phyloP scores from a whole-genome alignment of 2,113 vertebrate genomes.

The Tursiops truncatus region DNA sequence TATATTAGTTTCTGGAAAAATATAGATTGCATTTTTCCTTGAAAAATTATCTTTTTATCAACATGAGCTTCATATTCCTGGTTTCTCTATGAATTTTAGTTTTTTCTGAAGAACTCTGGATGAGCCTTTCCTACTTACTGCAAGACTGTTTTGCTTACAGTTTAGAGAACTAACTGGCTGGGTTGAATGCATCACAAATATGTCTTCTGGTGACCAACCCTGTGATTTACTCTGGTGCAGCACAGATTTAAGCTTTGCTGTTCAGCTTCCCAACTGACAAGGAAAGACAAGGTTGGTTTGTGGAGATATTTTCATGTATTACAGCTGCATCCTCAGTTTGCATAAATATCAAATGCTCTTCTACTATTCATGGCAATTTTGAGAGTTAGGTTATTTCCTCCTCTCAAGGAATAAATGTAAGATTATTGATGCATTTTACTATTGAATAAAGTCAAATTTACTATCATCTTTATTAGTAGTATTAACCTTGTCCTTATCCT shows the following conservation, averaged over 20 bases:
- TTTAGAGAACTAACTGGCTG: background rate
- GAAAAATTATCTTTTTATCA: background rate
- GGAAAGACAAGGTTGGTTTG: background rate
- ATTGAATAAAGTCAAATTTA: background rate
- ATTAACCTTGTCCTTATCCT: background rate
- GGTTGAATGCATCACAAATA: background rate
- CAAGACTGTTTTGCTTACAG: background rate
- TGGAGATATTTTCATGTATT: background rate
- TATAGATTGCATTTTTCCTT: background rate
- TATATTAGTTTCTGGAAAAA: background rate
- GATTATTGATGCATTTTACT: background rate
- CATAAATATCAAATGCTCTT: background rate
- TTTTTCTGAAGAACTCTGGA: slow-evolving; percentile 8
- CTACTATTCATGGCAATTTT: background rate
- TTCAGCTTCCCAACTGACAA: background rate
- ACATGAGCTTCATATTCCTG: background rate
- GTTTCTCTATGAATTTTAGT: background rate
- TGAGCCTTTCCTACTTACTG: background rate
- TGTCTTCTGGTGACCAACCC: background rate
- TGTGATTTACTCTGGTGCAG: background rate
- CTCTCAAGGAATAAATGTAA: background rate
- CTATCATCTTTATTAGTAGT: background rate
- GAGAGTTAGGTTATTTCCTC: background rate
- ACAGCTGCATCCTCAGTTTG: background rate
- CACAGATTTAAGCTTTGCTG: background rate